These are phyloP conservation scores for Rhagonycha fulva DNA, from an alignment of 2,888 invertebrate species.

Conservation along the genomic window DNA sequence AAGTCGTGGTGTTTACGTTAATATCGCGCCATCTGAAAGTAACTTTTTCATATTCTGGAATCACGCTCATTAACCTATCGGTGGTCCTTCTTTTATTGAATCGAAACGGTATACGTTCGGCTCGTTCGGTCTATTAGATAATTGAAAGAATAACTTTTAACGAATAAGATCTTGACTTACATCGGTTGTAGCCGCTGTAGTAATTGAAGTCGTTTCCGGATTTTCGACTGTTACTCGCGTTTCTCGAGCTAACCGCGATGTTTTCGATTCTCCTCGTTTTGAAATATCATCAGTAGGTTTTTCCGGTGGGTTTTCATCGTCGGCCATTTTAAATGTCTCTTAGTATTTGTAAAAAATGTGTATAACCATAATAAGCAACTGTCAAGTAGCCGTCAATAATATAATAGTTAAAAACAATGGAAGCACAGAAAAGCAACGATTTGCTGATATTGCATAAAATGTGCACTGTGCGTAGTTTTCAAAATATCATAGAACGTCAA, in stretches of 20 bases:
- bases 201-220: neutral
- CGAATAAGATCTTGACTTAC: neutral
- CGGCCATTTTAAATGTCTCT: neutral
- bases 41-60: conserved; percentile 12
- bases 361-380: neutral
- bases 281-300: neutral
- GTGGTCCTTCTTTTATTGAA: neutral
- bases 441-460: too few species aligned
- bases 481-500: too few species aligned
- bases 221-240: neutral
- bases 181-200: neutral
- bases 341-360: neutral
- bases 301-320: conserved; percentile 6
- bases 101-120: neutral
- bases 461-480: too few species aligned
- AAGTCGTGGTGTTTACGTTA: conserved; percentile 70
- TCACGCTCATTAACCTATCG: neutral
- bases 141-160: neutral
- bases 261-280: neutral
- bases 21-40: conserved; percentile 72
- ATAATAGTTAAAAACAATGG: neutral
- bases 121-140: neutral
- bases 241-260: neutral
- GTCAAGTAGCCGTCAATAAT: neutral
- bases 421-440: neutral